These are phyloP conservation scores for Stenotaenia linearis DNA, from an alignment of 2,888 invertebrate genomes.

Conservation along the genomic window DNA sequence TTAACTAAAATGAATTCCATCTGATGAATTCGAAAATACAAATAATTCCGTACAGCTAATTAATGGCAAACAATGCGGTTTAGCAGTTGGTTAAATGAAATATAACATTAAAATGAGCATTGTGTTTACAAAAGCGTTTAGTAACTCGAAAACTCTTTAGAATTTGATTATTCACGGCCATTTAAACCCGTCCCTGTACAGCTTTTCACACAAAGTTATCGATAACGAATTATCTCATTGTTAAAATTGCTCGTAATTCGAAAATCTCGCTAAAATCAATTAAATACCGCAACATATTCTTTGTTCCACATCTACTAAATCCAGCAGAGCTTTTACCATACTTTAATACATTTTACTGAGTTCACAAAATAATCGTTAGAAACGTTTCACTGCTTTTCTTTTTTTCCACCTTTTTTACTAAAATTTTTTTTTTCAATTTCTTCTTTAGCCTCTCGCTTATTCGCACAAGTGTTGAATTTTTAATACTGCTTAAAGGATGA, in stretches of 20 bases:
- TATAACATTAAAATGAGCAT: too few relatives aligned
- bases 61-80: too few relatives aligned
- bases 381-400: background rate
- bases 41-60: too few relatives aligned
- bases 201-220: background rate
- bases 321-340: background rate
- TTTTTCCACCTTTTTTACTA: background rate
- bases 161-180: background rate
- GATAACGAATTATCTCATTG: background rate
- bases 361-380: background rate
- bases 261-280: background rate
- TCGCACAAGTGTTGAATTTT: slow-evolving; percentile 17
- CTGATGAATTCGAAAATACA: too few relatives aligned
- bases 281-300: background rate
- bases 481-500: slow-evolving; percentile 12
- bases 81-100: too few relatives aligned
- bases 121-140: too few relatives aligned
- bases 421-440: slow-evolving; percentile 3
- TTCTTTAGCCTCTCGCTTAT: background rate
- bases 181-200: background rate
- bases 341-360: background rate
- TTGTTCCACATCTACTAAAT: background rate
- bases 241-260: background rate
- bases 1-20: too few relatives aligned
- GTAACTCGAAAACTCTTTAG: too few relatives aligned